Evolutionary conservation across 2,113 vertebrate species (phyloP).

Genomic region (Arenaria interpres): DNA sequence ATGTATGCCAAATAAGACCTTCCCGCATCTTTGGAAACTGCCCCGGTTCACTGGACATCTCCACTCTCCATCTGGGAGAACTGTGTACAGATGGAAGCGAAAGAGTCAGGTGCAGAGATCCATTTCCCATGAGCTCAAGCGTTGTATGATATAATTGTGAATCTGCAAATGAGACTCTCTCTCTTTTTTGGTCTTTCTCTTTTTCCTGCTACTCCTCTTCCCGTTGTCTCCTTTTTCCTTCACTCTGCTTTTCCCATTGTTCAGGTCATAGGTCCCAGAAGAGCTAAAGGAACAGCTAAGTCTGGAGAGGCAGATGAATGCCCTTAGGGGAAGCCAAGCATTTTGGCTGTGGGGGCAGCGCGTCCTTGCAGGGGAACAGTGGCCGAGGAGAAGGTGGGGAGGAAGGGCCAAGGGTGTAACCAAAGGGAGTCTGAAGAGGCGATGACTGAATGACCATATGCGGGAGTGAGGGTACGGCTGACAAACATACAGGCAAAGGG

Average conservation of each 20-base stretch:
- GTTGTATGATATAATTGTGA: conserved; percentile 67
- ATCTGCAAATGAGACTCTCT: conserved; percentile 53
- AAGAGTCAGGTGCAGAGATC: conserved; percentile 46
- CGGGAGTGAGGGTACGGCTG: neutral
- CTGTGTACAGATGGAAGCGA: conserved; percentile 47
- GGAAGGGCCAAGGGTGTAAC: neutral
- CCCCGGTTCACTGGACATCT: conserved; percentile 44
- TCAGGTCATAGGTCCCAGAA: conserved; percentile 49
- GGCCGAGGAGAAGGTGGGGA: neutral
- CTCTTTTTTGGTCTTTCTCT: conserved; percentile 18
- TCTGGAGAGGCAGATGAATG: neutral
- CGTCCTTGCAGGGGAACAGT: neutral
- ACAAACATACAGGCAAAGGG: neutral
- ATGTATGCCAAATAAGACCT: conserved; percentile 47
- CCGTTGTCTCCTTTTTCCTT: neutral
- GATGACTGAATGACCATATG: neutral
- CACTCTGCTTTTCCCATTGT: neutral
- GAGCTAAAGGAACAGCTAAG: neutral
- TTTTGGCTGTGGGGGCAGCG: neutral
- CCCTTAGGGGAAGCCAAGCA: neutral
- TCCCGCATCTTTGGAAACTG: conserved; percentile 36
- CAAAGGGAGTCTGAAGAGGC: neutral
- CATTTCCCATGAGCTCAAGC: conserved; percentile 45
- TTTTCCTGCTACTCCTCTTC: conserved; percentile 25
- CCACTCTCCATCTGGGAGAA: conserved; percentile 45